Conservation (phyloP, 1,140 invertebrate genomes). For the Piezodorus guildinii region DNA sequence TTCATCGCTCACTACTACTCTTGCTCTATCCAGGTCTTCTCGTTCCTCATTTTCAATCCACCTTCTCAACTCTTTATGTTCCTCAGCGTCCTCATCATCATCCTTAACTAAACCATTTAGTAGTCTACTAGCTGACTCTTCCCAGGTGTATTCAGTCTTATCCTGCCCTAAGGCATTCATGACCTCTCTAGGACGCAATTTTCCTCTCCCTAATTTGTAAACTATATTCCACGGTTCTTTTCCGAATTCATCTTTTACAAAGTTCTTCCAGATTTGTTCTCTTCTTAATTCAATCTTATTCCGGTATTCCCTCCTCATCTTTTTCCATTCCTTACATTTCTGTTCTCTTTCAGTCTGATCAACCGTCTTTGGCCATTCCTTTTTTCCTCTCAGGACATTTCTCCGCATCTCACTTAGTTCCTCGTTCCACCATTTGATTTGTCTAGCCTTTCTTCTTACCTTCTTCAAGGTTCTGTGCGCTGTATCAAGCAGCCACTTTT, state of each 20-base stretch:
- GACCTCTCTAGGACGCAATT: neutral
- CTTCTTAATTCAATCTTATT: neutral
- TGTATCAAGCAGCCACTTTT: neutral
- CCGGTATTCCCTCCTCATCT: neutral
- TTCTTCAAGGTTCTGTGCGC: neutral
- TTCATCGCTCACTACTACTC: neutral
- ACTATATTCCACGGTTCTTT: neutral
- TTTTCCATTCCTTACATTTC: neutral
- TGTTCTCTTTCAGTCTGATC: neutral
- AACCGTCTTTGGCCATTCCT: neutral
- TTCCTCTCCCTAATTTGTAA: neutral
- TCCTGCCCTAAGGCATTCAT: neutral
- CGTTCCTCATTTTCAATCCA: neutral
- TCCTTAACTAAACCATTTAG: neutral
- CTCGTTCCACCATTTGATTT: neutral
- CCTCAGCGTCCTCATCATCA: neutral
- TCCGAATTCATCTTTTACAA: neutral
- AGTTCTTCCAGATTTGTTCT: neutral
- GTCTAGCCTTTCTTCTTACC: neutral
- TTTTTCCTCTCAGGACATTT: neutral
- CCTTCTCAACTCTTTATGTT: neutral
- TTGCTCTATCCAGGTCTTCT: neutral
- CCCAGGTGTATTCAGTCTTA: neutral
- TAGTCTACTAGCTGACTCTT: neutral
- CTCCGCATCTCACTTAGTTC: neutral